Evolutionary conservation across 1,140 invertebrate genomes (phyloP), one percentile per base, ranked within the genome.

Genomic region (Drosophila tristis): DNA sequence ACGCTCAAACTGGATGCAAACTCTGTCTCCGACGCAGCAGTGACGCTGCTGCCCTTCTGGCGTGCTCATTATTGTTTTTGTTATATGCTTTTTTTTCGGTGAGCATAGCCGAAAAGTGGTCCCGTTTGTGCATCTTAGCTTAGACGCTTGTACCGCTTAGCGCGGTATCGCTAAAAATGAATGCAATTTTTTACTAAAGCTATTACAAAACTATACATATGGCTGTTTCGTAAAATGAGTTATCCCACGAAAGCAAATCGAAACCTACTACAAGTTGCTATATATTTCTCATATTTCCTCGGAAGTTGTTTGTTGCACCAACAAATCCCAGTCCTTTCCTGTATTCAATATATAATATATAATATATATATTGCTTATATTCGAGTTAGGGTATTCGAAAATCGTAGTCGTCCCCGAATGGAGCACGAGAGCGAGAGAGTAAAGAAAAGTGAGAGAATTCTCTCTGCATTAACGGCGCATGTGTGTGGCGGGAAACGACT

Each of bases 401-500:
- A 53, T 62, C 53, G 50, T 6, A 4, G 54, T 25, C 11, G 8
- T 5, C 23, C 6, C 4, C 15, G 16, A 47, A 23, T 39, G 23
- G 53, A 65, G 53, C 20, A 20, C 20, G 80, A 58, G 74, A 48
- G 62, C 6, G 15, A 15, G 44, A 61, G 59, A 79, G 66, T 13
- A 39, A 13, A 39, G 1, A 3, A 39, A 39, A 48, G 29, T 4
- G 35, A 48, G 71, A 64, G 64, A 82, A 57, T 57, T 79, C 25
- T 70, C 26, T 25, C 61, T 47, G 59, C 53, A 62, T 67, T 85
- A 84, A 84, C 77, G 73, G 77, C 80, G 80, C 80, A 86, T 85
- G 80, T 84, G 80, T 85, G 80, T 84, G 80, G 80, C 72, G 80
- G 76, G 80, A 84, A 84, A 84, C 80, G 76, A 62, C 66, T 80